These are phyloP conservation scores for Pinna nobilis DNA, from an alignment of 1,140 invertebrate genomes.

Conservation along the genomic window DNA sequence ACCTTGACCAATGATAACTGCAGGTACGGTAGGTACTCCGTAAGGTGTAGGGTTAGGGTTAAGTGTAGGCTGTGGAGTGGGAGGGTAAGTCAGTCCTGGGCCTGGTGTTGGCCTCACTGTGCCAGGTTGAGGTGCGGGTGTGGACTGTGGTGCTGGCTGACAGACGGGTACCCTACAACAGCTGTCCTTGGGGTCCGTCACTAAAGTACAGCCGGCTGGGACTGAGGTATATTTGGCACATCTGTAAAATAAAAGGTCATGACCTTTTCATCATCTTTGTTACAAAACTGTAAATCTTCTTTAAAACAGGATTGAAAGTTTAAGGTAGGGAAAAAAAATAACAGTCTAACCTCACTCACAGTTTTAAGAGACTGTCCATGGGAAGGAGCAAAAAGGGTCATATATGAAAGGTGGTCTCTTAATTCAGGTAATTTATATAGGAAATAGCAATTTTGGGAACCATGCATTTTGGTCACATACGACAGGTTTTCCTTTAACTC, in stretches of 20 bases:
- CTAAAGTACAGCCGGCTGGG: constrained; percentile 47
- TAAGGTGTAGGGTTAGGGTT: constrained; percentile 35
- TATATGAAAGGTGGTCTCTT: too few species aligned
- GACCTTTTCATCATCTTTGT: too few species aligned
- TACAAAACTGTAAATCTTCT: too few species aligned
- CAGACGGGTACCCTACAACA: constrained; percentile 58
- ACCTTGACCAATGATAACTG: constrained; percentile 32
- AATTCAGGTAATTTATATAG: too few species aligned
- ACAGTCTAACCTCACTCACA: too few species aligned
- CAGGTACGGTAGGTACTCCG: constrained; percentile 16
- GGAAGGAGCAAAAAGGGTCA: too few species aligned
- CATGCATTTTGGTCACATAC: too few species aligned
- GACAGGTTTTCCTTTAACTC: too few species aligned
- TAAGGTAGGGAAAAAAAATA: neutral
- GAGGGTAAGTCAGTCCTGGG: neutral
- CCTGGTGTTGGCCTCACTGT: constrained; percentile 27
- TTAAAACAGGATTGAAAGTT: too few species aligned
- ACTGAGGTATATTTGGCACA: constrained; percentile 55
- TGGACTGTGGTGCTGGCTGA: constrained; percentile 18
- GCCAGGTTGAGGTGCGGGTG: constrained; percentile 20
- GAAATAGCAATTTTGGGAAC: too few species aligned
- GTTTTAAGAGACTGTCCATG: too few species aligned
- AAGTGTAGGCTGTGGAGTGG: constrained; percentile 1
- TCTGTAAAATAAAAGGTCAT: constrained; percentile 26
- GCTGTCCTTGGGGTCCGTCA: constrained; percentile 55